Conservation (phyloP, 2,113 vertebrate species). For the Corythoichthys haematopterus region DNA sequence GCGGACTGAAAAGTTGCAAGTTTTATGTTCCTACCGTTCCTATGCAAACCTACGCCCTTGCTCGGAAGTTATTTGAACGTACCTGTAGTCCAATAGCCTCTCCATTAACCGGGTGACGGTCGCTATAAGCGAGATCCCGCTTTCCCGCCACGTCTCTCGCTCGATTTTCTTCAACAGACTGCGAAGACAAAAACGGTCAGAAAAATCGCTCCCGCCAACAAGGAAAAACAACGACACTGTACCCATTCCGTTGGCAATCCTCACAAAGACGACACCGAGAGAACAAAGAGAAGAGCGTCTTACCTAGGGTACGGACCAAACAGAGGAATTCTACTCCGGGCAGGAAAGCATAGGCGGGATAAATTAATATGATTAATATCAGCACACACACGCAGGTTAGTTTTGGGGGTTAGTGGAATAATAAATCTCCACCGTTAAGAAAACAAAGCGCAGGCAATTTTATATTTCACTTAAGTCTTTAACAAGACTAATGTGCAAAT, state of each 20-base stretch:
- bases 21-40: no score
- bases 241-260: neutral
- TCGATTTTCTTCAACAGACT: slow-evolving; percentile 98
- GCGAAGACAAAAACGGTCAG: slow-evolving; percentile 34
- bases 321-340: slow-evolving; percentile 99
- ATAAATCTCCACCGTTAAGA: neutral
- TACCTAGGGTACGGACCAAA: slow-evolving; percentile 99
- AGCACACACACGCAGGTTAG: slow-evolving; percentile 65
- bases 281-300: slow-evolving; percentile 71
- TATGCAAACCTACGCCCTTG: no score
- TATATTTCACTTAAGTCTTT: slow-evolving; percentile 8
- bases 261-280: slow-evolving; percentile 59
- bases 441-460: neutral
- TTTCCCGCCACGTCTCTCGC: slow-evolving; percentile 98
- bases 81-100: slow-evolving; percentile 96
- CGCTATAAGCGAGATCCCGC: slow-evolving; percentile 92
- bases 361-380: slow-evolving; percentile 89
- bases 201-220: slow-evolving; percentile 5
- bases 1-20: no score
- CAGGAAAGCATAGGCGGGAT: slow-evolving; percentile 94
- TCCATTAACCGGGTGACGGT: slow-evolving; percentile 98
- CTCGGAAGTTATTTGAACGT: slow-evolving; percentile 1
- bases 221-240: neutral
- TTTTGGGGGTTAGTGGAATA: slow-evolving; percentile 59
- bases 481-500: slow-evolving; percentile 11